Base-by-base conservation (phyloP, 2,888 invertebrate genomes). In the Fissipunctia ypsillon region DNA sequence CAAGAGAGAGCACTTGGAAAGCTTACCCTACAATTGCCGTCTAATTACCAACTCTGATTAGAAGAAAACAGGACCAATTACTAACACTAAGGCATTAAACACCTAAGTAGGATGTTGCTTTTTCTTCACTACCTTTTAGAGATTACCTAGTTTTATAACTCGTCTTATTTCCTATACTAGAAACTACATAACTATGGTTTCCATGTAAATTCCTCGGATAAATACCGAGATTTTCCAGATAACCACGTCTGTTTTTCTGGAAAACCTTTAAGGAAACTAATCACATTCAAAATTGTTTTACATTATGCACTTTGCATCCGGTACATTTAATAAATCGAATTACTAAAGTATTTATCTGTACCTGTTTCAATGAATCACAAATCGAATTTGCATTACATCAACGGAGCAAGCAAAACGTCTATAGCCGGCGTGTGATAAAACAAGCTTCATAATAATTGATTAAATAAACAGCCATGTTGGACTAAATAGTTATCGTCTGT, bases 381-480 rank as follows among this genome's bases (percentile, higher is more conserved):
- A 82, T 70, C 73, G 66, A 69, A 77, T 82, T 77, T 72, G 71
- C 69, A 74, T 83, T 79, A 73, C 64, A 81, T 85, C 69, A 81
- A 65, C 65, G 10, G 14, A 54, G 63, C 70, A 71, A 66, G 60
- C 57, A 12, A 69, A 60, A 59, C 60, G 56, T 65, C 28, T 56
- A 38, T 54, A 31, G 45, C 19, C 22, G 2, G 54, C 57, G 7
- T 56, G 60, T 59, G 35, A 77, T 80, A 84, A 79, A 85, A 69
- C 76, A 73, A 76, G 45, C 68, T 52, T 60, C 65, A 77, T 76
- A 67, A 74, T 83, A 85, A 87, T 85, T 84, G 83, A 85, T 83
- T 84, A 76, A 81, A 80, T 80, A 85, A 87, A 89, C 84, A 71
- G 69, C 68, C 66, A 48, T 75, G 72, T 84, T 86, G 78, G 76